Evolutionary conservation across 2,113 vertebrate genomes (phyloP), one percentile per base, ranked within the genome.

Genomic region (Rattus norvegicus): DNA sequence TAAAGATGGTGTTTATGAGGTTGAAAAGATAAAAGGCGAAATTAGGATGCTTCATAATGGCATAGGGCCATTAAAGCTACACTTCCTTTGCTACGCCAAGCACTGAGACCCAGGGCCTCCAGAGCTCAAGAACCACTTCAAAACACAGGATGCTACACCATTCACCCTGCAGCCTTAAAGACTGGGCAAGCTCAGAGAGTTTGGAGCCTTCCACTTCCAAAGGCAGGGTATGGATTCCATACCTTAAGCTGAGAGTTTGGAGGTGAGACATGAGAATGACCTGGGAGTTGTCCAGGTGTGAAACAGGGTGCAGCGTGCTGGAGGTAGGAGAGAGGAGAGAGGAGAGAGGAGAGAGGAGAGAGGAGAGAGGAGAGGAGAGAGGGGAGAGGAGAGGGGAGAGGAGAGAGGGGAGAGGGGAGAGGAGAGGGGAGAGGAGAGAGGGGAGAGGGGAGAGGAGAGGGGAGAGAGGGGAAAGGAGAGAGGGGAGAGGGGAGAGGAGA

Each of bases 401-500:
- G 6, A 2, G 1, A 17, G 20, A 3, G 11, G 12, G 49, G 72
- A 5, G 0, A 1, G 19, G 1, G 59, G 1, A 5, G 59, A 5
- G 19, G 6, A 1, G 19, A 17, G 59, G 17, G 5, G 5, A 1
- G 19, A 19, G 5, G 5, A 5, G 17, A 5, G 17, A 17, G 17
- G 17, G 14, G 0, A 26, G 30, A 39, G 65, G 1, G 17, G 16
- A 6, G 14, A 22, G 49, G 56, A 14, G 19, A 26, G 33, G 39
- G 65, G 14, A 5, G 4, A 1, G 17, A 16, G 49, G 77, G 0
- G 59, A 19, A n/a, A 72, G 19, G 7, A 4, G 1, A 26, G 19
- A 5, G 13, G 43, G 43, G 43, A 43, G 43, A 43, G 43, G 43
- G 43, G 43, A 43, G 43, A 43, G 43, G 43, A 43, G 43, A 43